Base-by-base conservation (phyloP, 1,140 invertebrate genomes). In the Aphis craccivora region DNA sequence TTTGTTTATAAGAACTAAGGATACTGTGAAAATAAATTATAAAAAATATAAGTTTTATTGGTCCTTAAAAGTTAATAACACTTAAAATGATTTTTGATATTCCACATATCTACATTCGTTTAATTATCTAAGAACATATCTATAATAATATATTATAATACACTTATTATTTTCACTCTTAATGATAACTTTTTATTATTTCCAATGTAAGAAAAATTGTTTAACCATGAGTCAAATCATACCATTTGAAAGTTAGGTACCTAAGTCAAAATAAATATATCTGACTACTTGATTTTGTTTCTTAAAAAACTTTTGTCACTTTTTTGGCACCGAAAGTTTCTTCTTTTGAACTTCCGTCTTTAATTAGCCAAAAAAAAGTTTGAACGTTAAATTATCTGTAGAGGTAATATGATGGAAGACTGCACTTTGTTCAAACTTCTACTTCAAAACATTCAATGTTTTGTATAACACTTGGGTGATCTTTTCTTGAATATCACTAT, bases 301-400 rank as follows among this genome's bases (percentile, higher is more conserved):
- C 37, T 25, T 23, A 22, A 91, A 91, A 45, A 30, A 45, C 1
- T 76, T 67, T 67, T 76, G 89, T 76, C 90, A 43, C 40, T 43
- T 43, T 45, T 76, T 25, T 76, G 23, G n/a, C 30, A 43, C 25
- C 9, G 20, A 90, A 90, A 67, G 37, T 43, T 67, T 67, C 18
- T 90, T 23, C 30, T 89, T 89, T 53, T 53, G 9, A 91, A 91
- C 37, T 91, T 91, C 43, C 43, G 25, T n/a, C 23, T 91, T 91
- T 91, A 91, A 91, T 91, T 91, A 91, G 60, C 9, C 60, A n/a
- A 30, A n/a, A 76, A 45, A 43, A 91, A 91, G 90, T 91, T 91
- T 76, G 37, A 25, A 45, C 90, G 25, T 91, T 67, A 91, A 67
- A 91, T 91, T 43, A 23, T 60, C 18, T n/a, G 37, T 43, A 45